Evolutionary conservation across 2,797 vertebrate species (phyloP).

Genomic region (Clarias pachynema): DNA sequence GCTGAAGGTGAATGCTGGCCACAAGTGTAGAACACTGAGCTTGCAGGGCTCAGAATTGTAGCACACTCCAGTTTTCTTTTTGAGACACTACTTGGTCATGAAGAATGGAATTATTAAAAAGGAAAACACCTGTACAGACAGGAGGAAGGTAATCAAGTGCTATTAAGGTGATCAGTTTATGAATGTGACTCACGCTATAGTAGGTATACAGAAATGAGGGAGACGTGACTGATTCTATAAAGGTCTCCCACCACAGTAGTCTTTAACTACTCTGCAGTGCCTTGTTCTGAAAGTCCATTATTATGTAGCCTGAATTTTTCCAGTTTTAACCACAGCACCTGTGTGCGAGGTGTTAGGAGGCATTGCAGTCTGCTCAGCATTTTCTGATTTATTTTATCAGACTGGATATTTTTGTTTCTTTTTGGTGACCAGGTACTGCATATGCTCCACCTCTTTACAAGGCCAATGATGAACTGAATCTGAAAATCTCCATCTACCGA

Average conservation of each 20-base stretch:
- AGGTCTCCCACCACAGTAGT: neutral
- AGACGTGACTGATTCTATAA: neutral
- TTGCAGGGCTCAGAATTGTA: neutral
- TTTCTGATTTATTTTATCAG: neutral
- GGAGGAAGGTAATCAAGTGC: neutral
- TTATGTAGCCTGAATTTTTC: neutral
- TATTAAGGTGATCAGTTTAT: neutral
- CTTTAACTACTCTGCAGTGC: no score
- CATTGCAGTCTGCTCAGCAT: neutral
- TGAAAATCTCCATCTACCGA: conserved; percentile 83
- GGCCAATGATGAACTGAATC: conserved; percentile 73
- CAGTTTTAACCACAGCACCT: neutral
- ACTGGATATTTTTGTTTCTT: neutral
- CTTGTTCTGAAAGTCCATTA: neutral
- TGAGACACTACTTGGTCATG: neutral
- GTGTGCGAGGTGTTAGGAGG: neutral
- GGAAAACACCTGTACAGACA: neutral
- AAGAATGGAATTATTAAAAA: neutral
- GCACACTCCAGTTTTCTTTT: neutral
- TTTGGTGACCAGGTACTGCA: conserved; percentile 50
- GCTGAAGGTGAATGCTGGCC: neutral
- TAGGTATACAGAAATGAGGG: neutral
- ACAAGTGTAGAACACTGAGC: neutral
- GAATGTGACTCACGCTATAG: neutral
- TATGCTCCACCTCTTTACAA: conserved; percentile 47